A percentile compares a stretch with the other conserved stretches of the same genome.
Evolutionary conservation across 2,888 invertebrate genomes (phyloP).

Genomic region (Synanthedon myopaeformis): DNA sequence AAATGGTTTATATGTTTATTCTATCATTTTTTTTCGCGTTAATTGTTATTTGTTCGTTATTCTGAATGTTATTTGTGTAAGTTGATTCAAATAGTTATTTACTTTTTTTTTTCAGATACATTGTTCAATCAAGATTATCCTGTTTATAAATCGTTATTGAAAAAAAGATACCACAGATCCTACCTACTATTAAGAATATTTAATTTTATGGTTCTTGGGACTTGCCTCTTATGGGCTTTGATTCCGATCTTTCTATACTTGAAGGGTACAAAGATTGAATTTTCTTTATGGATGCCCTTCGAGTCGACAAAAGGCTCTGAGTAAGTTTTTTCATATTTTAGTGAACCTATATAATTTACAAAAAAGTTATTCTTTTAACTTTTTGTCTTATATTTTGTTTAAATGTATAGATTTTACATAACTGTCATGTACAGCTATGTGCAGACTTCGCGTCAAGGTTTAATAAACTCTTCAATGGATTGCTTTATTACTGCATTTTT

Average conservation of each 20-base stretch:
- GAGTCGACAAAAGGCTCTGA: constrained; percentile 23
- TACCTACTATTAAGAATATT: constrained; percentile 20
- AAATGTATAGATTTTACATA: constrained; percentile 30
- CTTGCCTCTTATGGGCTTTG: constrained; percentile 33
- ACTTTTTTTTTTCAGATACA: constrained; percentile 17
- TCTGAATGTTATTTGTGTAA: too few species aligned
- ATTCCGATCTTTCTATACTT: constrained; percentile 27
- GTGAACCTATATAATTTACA: not conserved
- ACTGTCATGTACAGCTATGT: constrained; percentile 27
- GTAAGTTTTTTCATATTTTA: constrained; percentile 20
- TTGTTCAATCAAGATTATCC: constrained; percentile 27
- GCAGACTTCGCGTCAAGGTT: constrained; percentile 35
- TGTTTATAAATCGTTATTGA: constrained; percentile 21
- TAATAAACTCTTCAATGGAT: constrained; percentile 35
- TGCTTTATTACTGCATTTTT: constrained; percentile 28
- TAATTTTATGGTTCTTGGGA: constrained; percentile 23
- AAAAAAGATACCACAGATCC: constrained; percentile 16
- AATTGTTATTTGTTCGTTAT: too few species aligned
- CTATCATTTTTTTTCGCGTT: too few species aligned
- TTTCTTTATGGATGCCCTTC: constrained; percentile 43
- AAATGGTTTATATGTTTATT: too few species aligned
- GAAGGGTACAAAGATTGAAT: constrained; percentile 26
- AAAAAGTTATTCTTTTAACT: too few species aligned
- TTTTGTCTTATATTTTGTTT: too few species aligned
- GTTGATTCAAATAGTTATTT: not conserved